phyloP scores from a whole-genome alignment of 2,113 vertebrate genomes.

The Tetrax tetrax region DNA sequence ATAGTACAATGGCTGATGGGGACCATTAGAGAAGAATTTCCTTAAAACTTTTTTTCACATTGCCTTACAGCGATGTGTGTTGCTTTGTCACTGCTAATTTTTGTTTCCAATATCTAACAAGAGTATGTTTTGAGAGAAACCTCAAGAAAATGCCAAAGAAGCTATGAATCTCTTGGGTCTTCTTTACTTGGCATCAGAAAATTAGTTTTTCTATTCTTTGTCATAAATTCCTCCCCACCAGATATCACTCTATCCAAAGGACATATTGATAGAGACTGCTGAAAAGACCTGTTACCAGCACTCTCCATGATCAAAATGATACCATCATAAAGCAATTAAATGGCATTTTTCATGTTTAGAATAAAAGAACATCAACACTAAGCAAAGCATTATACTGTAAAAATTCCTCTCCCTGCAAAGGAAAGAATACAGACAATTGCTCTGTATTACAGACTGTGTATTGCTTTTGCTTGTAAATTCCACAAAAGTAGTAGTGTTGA shows the following conservation, averaged over 20 bases:
- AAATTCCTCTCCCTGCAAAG: background rate
- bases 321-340: background rate
- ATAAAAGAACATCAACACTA: background rate
- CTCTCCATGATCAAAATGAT: background rate
- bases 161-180: background rate
- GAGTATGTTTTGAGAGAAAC: background rate
- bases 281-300: background rate
- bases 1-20: background rate
- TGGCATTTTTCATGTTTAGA: background rate
- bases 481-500: background rate
- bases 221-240: background rate
- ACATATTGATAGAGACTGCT: background rate
- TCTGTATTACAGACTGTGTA: background rate
- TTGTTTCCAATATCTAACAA: background rate
- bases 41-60: background rate
- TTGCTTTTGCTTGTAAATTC: background rate
- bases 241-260: background rate
- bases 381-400: background rate
- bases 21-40: background rate
- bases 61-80: background rate
- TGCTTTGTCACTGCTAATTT: background rate
- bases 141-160: background rate
- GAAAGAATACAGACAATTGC: background rate
- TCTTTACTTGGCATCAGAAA: background rate
- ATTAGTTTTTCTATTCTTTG: background rate